Percentiles rank a stretch among this genome's conserved stretches.
phyloP scores from a whole-genome alignment of 2,797 vertebrate species.

The Vultur gryphus region DNA sequence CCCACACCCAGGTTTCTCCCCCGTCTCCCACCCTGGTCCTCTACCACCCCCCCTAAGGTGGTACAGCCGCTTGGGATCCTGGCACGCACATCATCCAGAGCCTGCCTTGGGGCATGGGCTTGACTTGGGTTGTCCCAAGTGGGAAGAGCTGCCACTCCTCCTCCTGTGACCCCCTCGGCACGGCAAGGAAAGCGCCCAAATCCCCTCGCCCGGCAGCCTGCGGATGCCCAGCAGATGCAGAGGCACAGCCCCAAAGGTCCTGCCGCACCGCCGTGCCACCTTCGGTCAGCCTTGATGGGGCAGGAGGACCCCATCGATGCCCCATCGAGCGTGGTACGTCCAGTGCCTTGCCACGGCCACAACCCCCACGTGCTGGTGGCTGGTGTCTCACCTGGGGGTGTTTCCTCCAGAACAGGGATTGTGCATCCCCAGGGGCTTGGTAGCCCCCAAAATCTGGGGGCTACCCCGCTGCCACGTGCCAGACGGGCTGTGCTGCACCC shows the following conservation, averaged over 20 bases:
- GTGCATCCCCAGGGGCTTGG: neutral
- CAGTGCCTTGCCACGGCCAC: neutral
- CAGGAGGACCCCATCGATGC: neutral
- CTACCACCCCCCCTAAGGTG: neutral
- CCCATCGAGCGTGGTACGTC: fast-evolving
- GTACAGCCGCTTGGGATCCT: neutral
- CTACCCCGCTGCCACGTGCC: neutral
- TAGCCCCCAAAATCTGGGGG: neutral
- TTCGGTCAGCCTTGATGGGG: neutral
- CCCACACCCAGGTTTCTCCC: neutral
- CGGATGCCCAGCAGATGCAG: neutral
- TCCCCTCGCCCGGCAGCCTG: neutral
- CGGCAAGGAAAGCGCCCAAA: fast-evolving
- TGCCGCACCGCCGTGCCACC: neutral
- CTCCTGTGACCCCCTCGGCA: too few relatives aligned
- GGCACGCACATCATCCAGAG: neutral
- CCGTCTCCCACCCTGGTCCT: neutral
- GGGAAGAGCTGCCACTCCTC: neutral
- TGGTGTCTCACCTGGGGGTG: neutral
- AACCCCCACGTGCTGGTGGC: too few relatives aligned
- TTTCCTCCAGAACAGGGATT: neutral
- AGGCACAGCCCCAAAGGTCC: neutral
- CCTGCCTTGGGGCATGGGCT: neutral
- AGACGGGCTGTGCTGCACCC: neutral
- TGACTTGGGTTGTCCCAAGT: neutral